Conservation (phyloP, 1,140 invertebrate species). For the Diplogasteroides magnus region DNA sequence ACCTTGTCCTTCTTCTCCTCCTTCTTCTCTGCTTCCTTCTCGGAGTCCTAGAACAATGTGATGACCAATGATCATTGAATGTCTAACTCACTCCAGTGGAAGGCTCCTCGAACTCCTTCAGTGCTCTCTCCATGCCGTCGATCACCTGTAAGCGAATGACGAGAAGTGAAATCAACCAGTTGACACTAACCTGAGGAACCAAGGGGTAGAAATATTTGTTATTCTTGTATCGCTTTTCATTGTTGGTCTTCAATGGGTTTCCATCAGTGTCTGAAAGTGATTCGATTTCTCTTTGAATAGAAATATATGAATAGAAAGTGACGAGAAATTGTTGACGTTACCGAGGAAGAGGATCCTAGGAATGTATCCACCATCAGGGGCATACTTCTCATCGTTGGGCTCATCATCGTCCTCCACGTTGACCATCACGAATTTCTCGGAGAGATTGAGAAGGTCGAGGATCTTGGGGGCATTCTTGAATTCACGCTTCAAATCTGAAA, state of each 20-base stretch:
- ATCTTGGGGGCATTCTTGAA: slow-evolving; percentile 38
- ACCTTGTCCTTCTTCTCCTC: slow-evolving; percentile 12
- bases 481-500: slow-evolving; percentile 46
- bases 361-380: slow-evolving; percentile 51
- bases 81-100: no score
- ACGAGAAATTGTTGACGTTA: slow-evolving; percentile 36
- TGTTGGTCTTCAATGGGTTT: slow-evolving; percentile 43
- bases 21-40: slow-evolving; percentile 17
- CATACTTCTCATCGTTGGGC: slow-evolving; percentile 50
- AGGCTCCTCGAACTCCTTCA: slow-evolving; percentile 19
- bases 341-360: slow-evolving; percentile 50
- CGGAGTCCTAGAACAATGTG: no score
- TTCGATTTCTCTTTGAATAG: not conserved
- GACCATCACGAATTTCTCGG: slow-evolving; percentile 51
- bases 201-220: slow-evolving; percentile 49
- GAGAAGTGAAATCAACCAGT: slow-evolving; percentile 2
- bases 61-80: no score
- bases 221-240: slow-evolving; percentile 48
- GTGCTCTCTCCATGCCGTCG: slow-evolving; percentile 5
- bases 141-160: slow-evolving; percentile 3
- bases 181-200: slow-evolving; percentile 44
- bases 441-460: slow-evolving; percentile 44
- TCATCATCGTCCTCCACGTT: slow-evolving; percentile 54
- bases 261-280: slow-evolving; percentile 48
- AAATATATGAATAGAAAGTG: not conserved